phyloP scores from a whole-genome alignment of 2,888 invertebrate species.

The Catocala nupta region DNA sequence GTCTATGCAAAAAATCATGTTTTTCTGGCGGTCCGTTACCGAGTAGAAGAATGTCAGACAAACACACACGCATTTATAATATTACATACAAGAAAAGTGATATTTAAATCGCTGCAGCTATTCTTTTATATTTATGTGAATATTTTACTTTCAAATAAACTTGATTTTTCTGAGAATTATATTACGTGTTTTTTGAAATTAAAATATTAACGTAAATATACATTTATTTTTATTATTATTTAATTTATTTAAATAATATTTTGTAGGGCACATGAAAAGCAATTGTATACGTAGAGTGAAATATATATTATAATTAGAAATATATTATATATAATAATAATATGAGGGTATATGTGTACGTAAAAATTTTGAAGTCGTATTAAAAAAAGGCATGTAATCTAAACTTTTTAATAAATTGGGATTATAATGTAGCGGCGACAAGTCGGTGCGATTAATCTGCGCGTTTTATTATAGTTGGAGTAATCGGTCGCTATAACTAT shows the following conservation, averaged over 20 bases:
- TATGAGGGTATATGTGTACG: slow-evolving; percentile 50
- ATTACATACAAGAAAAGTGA: too few species aligned
- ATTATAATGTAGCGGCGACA: slow-evolving; percentile 6
- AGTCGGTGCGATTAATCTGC: slow-evolving; percentile 13
- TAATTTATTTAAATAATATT: slow-evolving; percentile 7
- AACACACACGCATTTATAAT: too few species aligned
- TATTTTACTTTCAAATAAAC: too few species aligned
- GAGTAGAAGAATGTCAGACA: too few species aligned
- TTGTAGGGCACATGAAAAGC: slow-evolving; percentile 33
- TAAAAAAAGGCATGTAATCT: slow-evolving; percentile 34
- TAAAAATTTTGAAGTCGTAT: slow-evolving; percentile 28
- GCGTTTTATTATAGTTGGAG: neutral
- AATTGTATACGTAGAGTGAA: slow-evolving; percentile 49
- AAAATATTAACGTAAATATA: neutral
- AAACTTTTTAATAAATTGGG: slow-evolving; percentile 39
- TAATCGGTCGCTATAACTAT: slow-evolving; percentile 6
- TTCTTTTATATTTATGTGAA: too few species aligned
- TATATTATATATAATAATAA: slow-evolving; percentile 16
- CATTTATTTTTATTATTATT: slow-evolving; percentile 5
- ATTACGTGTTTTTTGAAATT: too few species aligned
- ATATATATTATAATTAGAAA: slow-evolving; percentile 23
- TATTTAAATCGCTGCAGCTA: too few species aligned
- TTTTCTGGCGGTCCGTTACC: too few species aligned
- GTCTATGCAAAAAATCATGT: too few species aligned
- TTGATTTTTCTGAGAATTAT: too few species aligned